These are phyloP conservation scores for Oncorhynchus mykiss DNA, from an alignment of 2,113 vertebrate species.

Conservation along the genomic window DNA sequence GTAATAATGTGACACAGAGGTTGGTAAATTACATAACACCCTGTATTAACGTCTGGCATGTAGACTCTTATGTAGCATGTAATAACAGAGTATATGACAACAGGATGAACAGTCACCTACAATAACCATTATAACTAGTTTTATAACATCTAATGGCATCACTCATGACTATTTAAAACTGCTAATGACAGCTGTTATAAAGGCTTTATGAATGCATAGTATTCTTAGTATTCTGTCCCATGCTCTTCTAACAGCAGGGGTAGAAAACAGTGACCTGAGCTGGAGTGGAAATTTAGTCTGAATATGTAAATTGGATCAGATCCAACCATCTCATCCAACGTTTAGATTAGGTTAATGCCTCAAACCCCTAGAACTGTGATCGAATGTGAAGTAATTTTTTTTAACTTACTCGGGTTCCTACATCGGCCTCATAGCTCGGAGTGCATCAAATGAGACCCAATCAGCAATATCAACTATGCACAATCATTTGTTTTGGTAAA, in stretches of 20 bases:
- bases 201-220: too few relatives aligned
- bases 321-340: conserved; percentile 30
- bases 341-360: conserved; percentile 31
- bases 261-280: conserved; percentile 11
- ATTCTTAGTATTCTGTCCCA: conserved; percentile 5
- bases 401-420: conserved; percentile 5
- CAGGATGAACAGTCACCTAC: too few relatives aligned
- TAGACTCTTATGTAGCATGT: too few relatives aligned
- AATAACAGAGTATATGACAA: too few relatives aligned
- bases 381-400: conserved; percentile 34
- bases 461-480: conserved; percentile 9
- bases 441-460: not conserved
- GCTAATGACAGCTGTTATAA: too few relatives aligned
- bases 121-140: too few relatives aligned
- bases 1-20: too few relatives aligned
- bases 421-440: conserved; percentile 7
- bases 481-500: conserved; percentile 17
- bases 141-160: too few relatives aligned
- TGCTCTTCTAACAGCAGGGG: conserved; percentile 13
- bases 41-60: too few relatives aligned
- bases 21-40: too few relatives aligned
- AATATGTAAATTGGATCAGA: conserved; percentile 23
- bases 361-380: conserved; percentile 19
- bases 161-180: too few relatives aligned
- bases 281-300: conserved; percentile 33